Conservation (phyloP, 2,113 vertebrate species). For the Papio anubis region DNA sequence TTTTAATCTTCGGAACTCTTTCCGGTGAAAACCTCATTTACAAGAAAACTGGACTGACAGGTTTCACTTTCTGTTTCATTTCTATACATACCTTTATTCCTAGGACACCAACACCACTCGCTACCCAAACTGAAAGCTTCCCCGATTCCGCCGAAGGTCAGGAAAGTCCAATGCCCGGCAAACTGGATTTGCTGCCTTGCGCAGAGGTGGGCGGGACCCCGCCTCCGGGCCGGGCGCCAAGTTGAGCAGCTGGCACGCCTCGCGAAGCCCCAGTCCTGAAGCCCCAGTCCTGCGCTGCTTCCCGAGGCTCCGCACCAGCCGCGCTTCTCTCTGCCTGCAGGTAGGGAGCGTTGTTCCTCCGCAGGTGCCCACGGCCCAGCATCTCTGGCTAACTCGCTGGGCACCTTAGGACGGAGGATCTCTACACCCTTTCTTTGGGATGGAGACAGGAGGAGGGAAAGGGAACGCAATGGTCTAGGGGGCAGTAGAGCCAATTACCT, state of each 20-base stretch:
- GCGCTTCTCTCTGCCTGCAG: not conserved
- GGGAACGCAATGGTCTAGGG: not conserved
- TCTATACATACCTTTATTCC: not conserved
- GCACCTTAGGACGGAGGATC: not conserved
- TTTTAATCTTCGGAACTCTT: not conserved
- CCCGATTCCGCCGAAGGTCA: not conserved
- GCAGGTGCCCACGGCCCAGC: rapidly evolving
- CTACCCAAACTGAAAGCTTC: no score
- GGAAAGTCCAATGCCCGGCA: not conserved
- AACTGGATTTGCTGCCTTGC: not conserved
- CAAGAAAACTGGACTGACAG: not conserved
- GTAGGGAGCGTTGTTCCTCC: constrained; percentile 37
- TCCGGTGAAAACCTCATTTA: not conserved
- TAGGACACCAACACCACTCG: not conserved
- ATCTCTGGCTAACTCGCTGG: rapidly evolving
- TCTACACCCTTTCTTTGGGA: not conserved
- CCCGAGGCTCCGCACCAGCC: rapidly evolving
- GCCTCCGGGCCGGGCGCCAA: rapidly evolving
- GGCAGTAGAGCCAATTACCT: not conserved
- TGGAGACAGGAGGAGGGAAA: not conserved
- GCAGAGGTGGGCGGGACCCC: rapidly evolving
- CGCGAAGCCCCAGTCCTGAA: rapidly evolving
- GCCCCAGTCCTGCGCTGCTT: rapidly evolving
- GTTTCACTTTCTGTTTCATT: constrained; percentile 60
- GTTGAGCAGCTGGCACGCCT: rapidly evolving